A percentile compares a stretch with the other conserved stretches of the same genome.
Conservation (phyloP, 2,113 vertebrate species). For the Callorhinus ursinus region DNA sequence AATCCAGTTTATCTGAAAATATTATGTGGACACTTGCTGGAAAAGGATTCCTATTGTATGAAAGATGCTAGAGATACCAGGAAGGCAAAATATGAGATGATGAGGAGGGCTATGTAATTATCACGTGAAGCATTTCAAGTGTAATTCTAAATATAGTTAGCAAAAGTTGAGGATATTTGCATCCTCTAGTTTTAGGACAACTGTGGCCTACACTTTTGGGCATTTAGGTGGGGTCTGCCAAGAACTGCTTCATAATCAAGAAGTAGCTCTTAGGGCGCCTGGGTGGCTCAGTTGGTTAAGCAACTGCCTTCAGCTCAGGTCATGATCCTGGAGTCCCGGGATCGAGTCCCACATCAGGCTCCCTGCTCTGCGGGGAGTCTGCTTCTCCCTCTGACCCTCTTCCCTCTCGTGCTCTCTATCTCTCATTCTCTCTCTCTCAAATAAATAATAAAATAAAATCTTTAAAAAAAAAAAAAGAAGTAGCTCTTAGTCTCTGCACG, state of each 20-base stretch:
- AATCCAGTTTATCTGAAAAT: constrained; percentile 2
- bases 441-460: too few species aligned
- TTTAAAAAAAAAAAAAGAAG: too few species aligned
- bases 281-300: too few species aligned
- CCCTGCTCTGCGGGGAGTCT: too few species aligned
- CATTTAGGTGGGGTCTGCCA: not conserved
- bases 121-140: not conserved
- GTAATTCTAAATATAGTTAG: not conserved
- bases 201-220: not conserved
- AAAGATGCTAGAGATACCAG: not conserved
- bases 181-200: not conserved
- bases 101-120: not conserved
- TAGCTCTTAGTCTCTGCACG: not conserved
- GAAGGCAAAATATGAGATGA: not conserved
- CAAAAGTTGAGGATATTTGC: not conserved
- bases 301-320: too few species aligned
- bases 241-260: not conserved
- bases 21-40: not conserved
- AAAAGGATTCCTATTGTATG: not conserved
- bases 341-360: too few species aligned
- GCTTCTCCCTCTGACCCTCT: too few species aligned
- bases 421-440: too few species aligned
- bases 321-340: too few species aligned
- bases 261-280: not conserved
- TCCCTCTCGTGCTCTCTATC: too few species aligned